phyloP scores from a whole-genome alignment of 2,888 invertebrate genomes.

The Smittia aterrima region DNA sequence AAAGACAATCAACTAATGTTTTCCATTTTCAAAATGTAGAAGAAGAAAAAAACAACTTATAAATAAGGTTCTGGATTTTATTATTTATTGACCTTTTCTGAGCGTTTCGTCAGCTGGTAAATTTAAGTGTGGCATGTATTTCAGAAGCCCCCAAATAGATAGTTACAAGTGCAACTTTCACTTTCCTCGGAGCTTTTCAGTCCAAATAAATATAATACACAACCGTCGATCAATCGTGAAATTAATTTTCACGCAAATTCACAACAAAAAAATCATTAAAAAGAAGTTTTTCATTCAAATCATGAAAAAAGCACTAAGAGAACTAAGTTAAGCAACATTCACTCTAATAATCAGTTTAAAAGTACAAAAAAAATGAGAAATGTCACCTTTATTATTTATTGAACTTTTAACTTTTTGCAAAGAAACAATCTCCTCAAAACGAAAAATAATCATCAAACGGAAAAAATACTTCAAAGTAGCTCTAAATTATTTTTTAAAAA shows the following conservation, averaged over 20 bases:
- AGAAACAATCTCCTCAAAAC: conserved; percentile 29
- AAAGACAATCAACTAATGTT: conserved; percentile 39
- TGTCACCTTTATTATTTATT: conserved; percentile 5
- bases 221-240: background rate
- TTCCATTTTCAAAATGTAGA: conserved; percentile 35
- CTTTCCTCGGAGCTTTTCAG: background rate
- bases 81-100: conserved; percentile 27
- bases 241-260: background rate
- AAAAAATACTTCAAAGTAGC: conserved; percentile 5
- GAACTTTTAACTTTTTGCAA: conserved; percentile 18
- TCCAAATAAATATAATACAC: background rate
- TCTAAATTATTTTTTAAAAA: too few species aligned
- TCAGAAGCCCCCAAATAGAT: too few species aligned
- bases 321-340: conserved; percentile 26
- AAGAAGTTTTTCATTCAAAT: background rate
- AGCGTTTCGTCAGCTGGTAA: background rate
- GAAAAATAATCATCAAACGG: background rate
- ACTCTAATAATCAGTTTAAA: conserved; percentile 40
- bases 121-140: too few species aligned
- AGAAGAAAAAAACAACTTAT: conserved; percentile 9
- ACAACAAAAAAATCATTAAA: background rate
- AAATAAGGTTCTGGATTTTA: conserved; percentile 38
- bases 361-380: conserved; percentile 33
- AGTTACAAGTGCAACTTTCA: background rate
- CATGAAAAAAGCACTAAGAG: background rate